Evolutionary conservation across 1,140 invertebrate species (phyloP), one percentile per base, ranked within the genome.

Genomic region (Drosophila pseudoananassae): DNA sequence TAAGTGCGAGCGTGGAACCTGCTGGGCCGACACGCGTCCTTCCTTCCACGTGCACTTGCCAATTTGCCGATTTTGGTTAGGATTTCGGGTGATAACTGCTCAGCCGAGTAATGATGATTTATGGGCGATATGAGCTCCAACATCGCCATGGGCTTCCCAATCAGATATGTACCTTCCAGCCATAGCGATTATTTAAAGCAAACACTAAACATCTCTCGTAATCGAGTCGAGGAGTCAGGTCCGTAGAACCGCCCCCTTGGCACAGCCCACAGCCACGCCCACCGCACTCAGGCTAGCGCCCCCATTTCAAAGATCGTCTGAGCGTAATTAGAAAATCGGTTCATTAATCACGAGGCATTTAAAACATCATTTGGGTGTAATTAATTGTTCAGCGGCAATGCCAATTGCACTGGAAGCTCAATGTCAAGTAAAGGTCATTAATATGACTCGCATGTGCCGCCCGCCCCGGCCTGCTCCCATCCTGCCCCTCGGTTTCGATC

Each of bases 401-500:
- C 54, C 70, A 74, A 63, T 63, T 63, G 31, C 77, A 65, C n/a
- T 54, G 61, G n/a, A 6, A 36, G 23, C 58, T 75, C 80, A 83
- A 83, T 84, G 79, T 84, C 79, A 83, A 64, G 43, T 49, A 79
- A 76, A 83, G 79, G 79, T 84, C 76, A 79, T 83, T 84, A 78
- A 71, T 78, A 70, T 57, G 51, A 70, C 63, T 69, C 66, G 51
- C 20, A 52, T 61, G 38, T 14, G 7, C 10, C 4, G n/a, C 9
- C 4, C 55, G 10, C 20, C 17, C 27, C 6, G 33, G 58, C 29
- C 29, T 56, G 29, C 17, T 31, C 29, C 45, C 14, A n/a, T 83
- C 74, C 74, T 78, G 79, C 23, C 55, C 55, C 53, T 72, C 61
- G 72, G 58, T 81, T 17, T 14, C 15, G 40, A 8, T 81, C 59